These are phyloP conservation scores for Amiota mariae DNA, from an alignment of 2,888 invertebrate species.

Conservation along the genomic window DNA sequence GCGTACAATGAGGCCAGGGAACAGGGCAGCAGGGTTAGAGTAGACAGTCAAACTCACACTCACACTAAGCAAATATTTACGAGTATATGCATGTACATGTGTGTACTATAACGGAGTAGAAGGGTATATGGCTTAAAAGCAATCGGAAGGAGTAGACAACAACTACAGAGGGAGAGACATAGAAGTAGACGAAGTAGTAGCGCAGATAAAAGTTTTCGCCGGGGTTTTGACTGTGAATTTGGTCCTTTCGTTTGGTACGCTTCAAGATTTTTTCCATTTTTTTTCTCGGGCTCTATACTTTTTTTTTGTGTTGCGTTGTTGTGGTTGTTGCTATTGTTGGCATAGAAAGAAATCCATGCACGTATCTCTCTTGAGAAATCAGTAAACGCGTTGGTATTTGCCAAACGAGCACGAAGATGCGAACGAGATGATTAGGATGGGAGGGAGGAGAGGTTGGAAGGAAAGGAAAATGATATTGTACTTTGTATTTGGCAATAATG, in stretches of 20 bases:
- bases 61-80: background rate
- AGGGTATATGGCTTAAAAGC: slow-evolving; percentile 20
- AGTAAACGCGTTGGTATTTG: slow-evolving; percentile 64
- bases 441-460: background rate
- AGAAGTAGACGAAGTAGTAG: background rate
- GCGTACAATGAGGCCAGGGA: background rate
- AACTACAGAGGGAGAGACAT: background rate
- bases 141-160: slow-evolving; percentile 9
- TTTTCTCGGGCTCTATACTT: background rate
- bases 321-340: background rate
- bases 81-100: background rate
- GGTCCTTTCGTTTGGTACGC: background rate
- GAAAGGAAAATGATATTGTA: background rate
- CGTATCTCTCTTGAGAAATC: slow-evolving; percentile 64
- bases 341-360: slow-evolving; percentile 55
- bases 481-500: slow-evolving; percentile 25
- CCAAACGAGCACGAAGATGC: slow-evolving; percentile 7
- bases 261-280: slow-evolving; percentile 10
- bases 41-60: background rate
- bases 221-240: slow-evolving; percentile 19
- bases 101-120: background rate
- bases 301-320: background rate
- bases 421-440: no score
- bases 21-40: background rate
- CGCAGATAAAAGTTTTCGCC: slow-evolving; percentile 24